These are phyloP conservation scores for Lates calcarifer DNA, from an alignment of 2,113 vertebrate genomes.

Conservation along the genomic window DNA sequence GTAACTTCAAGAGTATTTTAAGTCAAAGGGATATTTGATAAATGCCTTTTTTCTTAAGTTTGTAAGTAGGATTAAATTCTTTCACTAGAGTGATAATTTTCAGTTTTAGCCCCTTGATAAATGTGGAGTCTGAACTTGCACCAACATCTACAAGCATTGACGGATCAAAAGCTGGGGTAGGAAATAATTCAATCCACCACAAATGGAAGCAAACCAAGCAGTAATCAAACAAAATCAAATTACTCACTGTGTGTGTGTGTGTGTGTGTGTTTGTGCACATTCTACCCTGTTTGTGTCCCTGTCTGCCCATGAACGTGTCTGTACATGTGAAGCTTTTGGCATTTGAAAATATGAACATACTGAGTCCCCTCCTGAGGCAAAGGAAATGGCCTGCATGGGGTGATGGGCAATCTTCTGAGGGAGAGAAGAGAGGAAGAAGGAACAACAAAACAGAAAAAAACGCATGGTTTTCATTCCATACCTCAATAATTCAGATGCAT, in stretches of 20 bases:
- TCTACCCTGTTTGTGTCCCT: conserved; percentile 26
- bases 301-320: conserved; percentile 34
- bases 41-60: not conserved
- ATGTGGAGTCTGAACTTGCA: not conserved
- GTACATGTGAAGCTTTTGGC: conserved; percentile 3
- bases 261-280: conserved; percentile 31
- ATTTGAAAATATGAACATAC: conserved; percentile 85
- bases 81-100: not conserved
- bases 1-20: not conserved
- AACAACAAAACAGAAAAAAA: not conserved
- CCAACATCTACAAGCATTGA: conserved; percentile 13
- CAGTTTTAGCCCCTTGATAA: not conserved
- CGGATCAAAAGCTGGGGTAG: conserved; percentile 1
- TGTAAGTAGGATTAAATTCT: not conserved
- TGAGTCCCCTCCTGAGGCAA: conserved; percentile 95
- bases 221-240: conserved; percentile 83
- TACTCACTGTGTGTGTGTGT: conserved; percentile 22
- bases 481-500: not conserved
- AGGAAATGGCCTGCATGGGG: conserved; percentile 95
- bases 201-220: conserved; percentile 75
- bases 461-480: not conserved
- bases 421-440: conserved; percentile 56
- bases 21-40: not conserved
- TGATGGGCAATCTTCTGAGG: conserved; percentile 93
- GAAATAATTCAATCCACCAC: conserved; percentile 60